These are phyloP conservation scores for Thysanoteuthis rhombus DNA, from an alignment of 2,888 invertebrate species.

Conservation along the genomic window DNA sequence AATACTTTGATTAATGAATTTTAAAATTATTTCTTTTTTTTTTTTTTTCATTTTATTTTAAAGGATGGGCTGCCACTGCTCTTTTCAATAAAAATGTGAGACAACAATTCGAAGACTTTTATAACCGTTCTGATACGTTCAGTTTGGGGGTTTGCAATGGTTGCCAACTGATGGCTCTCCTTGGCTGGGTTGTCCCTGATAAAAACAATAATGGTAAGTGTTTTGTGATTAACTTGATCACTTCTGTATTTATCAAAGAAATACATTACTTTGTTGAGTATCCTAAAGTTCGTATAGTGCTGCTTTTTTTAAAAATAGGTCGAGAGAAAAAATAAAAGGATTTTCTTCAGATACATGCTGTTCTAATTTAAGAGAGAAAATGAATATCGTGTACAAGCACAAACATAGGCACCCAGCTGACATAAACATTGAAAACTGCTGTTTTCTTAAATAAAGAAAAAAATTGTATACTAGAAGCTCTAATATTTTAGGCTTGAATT, in stretches of 20 bases:
- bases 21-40: neutral
- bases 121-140: constrained; percentile 80
- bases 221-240: neutral
- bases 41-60: constrained; percentile 37
- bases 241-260: no score
- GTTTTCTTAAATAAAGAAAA: no score
- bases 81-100: constrained; percentile 81
- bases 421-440: no score
- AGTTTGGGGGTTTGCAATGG: constrained; percentile 98
- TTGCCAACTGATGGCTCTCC: constrained; percentile 92
- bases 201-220: neutral
- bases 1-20: constrained; percentile 16
- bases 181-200: constrained; percentile 83
- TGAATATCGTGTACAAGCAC: no score
- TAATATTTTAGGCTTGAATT: no score
- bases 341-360: no score
- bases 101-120: constrained; percentile 82
- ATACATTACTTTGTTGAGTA: no score
- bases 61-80: constrained; percentile 95
- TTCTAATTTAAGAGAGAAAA: neutral
- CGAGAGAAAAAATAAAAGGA: no score
- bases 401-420: no score
- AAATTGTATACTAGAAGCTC: no score
- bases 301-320: no score
- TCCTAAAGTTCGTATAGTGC: no score